Base-by-base conservation (phyloP, 53 echinoderm and acorn worm species). In the Patiria pectinifera region DNA sequence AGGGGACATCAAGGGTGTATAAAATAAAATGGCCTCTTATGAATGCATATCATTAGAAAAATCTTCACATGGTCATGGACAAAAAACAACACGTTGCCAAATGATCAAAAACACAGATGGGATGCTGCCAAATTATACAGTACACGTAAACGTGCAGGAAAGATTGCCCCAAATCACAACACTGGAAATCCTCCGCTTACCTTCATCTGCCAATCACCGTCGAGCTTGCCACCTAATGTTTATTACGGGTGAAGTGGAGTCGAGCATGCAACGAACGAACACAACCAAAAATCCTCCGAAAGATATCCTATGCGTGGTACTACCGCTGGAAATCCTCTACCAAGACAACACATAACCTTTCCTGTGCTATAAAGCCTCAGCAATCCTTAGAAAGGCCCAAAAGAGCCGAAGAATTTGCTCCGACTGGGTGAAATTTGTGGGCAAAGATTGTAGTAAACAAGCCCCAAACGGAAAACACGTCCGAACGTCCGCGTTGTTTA, bases 141-240 rank as follows among this genome's bases (percentile, higher is more conserved):
- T 35, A 14, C 83, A 60, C 23, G 18, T 47, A 21, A 43, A 13
- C 46, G 71, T 77, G 18, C 35, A 59, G 45, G 26, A 7, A 48
- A 1, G 58, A n/a, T 46, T 16, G 78, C 59, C 87, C 87, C n/a
- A n/a, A 87, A 87, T 87, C 35, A 59, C 23, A 78, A 60, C 60
- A 60, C 76, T 24, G 2, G 13, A 87, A 78, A 76, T 78, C 87
- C 58, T 61, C 76, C 24, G 25, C 87, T 78, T 87, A 87, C 87
- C 87, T 87, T 87, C 87, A 87, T 87, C 59, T 59, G 87, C 87
- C 87, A 87, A 87, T 87, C 87, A 87, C 25, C 24, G 87, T 87
- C 59, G 82, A 82, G 82, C 80, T 80, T 22, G 58, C 3, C 19
- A 13, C 59, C 82, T 58, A 58, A 76, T 78, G 87, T 87, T 78